Conservation (phyloP, 2,113 vertebrate species). For the Oncorhynchus clarkii region DNA sequence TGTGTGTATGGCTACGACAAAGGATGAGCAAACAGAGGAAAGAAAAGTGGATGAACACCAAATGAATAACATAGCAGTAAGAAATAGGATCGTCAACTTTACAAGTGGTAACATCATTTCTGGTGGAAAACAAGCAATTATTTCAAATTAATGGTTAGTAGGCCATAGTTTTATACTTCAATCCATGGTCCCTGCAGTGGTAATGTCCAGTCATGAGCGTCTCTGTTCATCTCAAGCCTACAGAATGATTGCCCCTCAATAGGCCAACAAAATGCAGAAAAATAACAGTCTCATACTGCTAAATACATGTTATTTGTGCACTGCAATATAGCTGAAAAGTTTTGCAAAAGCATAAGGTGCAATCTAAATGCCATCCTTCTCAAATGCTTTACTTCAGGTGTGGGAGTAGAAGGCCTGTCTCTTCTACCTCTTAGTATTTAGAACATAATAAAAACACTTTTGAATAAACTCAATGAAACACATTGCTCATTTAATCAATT, state of each 20-base stretch:
- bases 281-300: constrained; percentile 44
- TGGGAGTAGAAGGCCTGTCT: too few species aligned
- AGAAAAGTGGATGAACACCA: neutral
- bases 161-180: constrained; percentile 15
- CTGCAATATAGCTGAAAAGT: neutral
- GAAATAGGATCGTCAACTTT: constrained; percentile 22
- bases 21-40: neutral
- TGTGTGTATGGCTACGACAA: neutral
- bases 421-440: too few species aligned
- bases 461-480: too few species aligned
- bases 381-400: too few species aligned
- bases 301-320: constrained; percentile 34
- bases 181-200: constrained; percentile 26
- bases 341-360: neutral
- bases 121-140: constrained; percentile 60
- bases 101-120: constrained; percentile 29
- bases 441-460: too few species aligned
- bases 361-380: neutral
- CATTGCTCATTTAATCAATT: too few species aligned
- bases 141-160: constrained; percentile 56
- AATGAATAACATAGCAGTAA: neutral
- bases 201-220: constrained; percentile 32
- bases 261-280: constrained; percentile 41
- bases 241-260: constrained; percentile 23
- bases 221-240: constrained; percentile 45